Base-by-base conservation (phyloP, 2,113 vertebrate genomes). In the Neomonachus schauinslandi region DNA sequence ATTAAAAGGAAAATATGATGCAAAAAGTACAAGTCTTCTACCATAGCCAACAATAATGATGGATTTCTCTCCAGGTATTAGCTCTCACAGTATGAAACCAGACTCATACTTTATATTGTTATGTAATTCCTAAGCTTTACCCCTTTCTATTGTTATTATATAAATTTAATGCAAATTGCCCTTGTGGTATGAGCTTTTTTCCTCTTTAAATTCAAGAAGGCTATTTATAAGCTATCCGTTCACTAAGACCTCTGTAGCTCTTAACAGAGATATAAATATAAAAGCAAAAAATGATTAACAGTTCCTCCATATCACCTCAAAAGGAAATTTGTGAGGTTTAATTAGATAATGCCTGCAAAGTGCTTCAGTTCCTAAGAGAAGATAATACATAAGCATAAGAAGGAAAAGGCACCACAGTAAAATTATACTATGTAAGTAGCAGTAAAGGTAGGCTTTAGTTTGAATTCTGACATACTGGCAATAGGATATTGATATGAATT, bases 271-370 rank as follows among this genome's bases (percentile, higher is more conserved):
- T 90, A 95, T 84, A 94, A 94, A 92, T 46, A 94, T 91, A 97
- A 80, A 94, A 97, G 11, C 42, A 57, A 36, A 90, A 91, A 94
- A 95, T 92, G 86, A 96, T 89, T 89, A 97, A 90, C 33, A 46
- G 26, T 92, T 97, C 92, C n/a, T 95, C 71, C 55, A 63, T 96
- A 90, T 84, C 80, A 87, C 63, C 76, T 97, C 90, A 91, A 77
- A 96, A 57, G 33, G 3, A 97, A 97, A 72, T 82, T 51, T 84
- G 24, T 72, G 76, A 96, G 31, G 39, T 94, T 96, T 97, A 97
- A 97, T 96, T 98, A 76, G 96, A 94, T 97, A 97, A 97, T 96
- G 46, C 85, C 87, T 96, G 42, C 49, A 85, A 94, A 98, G 69
- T 94, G 31, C 76, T 97, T 90, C 76, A 90, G 51, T 92, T 96